Evolutionary conservation across 1,140 invertebrate genomes (phyloP), one percentile per base, ranked within the genome.

Genomic region (Plodia interpunctella): DNA sequence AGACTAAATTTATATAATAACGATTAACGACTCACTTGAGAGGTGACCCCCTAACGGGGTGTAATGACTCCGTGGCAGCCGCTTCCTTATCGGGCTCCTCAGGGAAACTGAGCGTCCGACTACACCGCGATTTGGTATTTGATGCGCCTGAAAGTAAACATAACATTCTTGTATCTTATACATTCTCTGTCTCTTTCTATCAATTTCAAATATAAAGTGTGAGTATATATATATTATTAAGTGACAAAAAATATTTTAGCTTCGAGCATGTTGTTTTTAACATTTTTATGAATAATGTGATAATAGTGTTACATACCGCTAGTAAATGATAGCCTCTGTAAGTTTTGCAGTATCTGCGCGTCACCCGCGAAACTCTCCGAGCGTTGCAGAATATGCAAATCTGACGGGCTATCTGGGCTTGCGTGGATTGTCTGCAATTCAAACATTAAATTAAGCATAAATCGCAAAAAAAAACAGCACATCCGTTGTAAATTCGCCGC

Each of bases 281-380:
- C n/a, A n/a, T n/a, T n/a, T n/a, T n/a, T n/a, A n/a, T n/a, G n/a
- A n/a, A n/a, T n/a, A 25, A 25, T 55, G 53, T 32, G 59, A 49
- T 15, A 25, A 59, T 54, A 49, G n/a, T 50, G 54, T 21, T 32
- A 74, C 74, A 64, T 62, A 87, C 84, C 72, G 55, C 70, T 25
- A 64, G 28, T 28, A 55, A 84, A 86, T 1, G 84, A 78, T 51
- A 90, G 75, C 81, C 82, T 91, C 69, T 93, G 92, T 35, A 95
- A 79, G 70, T 95, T 95, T 62, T 92, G 92, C 62, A 96, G 87
- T 32, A 96, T 93, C 71, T 94, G 93, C 5, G 94, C 93, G 81
- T 96, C 95, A 18, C 93, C 94, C 0, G 93, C 95, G 79, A 94
- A 95, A 78, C 94, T 95, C 70, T 94, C 93, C 2, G 93, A 94